Conservation (phyloP, 2,113 vertebrate genomes). For the Pogona vitticeps region DNA sequence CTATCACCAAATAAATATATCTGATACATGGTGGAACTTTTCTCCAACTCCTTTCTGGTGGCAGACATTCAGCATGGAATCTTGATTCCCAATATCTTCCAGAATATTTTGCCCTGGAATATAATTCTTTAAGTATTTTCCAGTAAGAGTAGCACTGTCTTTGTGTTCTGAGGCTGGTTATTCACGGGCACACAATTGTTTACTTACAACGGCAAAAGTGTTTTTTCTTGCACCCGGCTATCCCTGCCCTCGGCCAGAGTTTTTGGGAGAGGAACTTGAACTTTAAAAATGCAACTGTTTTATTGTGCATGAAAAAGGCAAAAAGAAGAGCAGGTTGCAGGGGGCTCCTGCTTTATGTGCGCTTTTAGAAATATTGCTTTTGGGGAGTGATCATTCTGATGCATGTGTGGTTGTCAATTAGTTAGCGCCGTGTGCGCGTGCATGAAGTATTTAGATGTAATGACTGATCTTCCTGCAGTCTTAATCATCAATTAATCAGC, state of each 20-base stretch:
- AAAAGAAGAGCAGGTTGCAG: slow-evolving; percentile 33
- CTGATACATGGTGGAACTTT: slow-evolving; percentile 56
- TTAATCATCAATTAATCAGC: slow-evolving; percentile 80
- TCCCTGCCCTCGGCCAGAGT: not conserved
- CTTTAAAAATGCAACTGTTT: slow-evolving; percentile 54
- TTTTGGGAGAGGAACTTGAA: slow-evolving; percentile 42
- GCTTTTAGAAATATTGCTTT: slow-evolving; percentile 40
- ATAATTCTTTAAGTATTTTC: slow-evolving; percentile 42
- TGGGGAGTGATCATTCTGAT: slow-evolving; percentile 31
- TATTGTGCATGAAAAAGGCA: slow-evolving; percentile 34
- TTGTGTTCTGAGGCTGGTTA: slow-evolving; percentile 24
- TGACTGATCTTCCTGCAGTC: slow-evolving; percentile 74
- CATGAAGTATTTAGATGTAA: slow-evolving; percentile 63
- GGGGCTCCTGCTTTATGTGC: slow-evolving; percentile 30
- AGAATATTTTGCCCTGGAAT: slow-evolving; percentile 6
- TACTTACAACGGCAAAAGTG: slow-evolving; percentile 17
- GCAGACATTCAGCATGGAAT: slow-evolving; percentile 11
- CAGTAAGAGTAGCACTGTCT: not conserved
- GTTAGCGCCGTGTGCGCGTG: slow-evolving; percentile 60
- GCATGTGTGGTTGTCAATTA: slow-evolving; percentile 45
- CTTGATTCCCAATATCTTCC: slow-evolving; percentile 37
- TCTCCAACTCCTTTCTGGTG: slow-evolving; percentile 47
- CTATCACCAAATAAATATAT: slow-evolving; percentile 26
- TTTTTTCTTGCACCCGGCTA: not conserved
- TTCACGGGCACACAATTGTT: slow-evolving; percentile 1